Conservation (phyloP, 23 tunicate species). For the Botrylloides violaceus region DNA sequence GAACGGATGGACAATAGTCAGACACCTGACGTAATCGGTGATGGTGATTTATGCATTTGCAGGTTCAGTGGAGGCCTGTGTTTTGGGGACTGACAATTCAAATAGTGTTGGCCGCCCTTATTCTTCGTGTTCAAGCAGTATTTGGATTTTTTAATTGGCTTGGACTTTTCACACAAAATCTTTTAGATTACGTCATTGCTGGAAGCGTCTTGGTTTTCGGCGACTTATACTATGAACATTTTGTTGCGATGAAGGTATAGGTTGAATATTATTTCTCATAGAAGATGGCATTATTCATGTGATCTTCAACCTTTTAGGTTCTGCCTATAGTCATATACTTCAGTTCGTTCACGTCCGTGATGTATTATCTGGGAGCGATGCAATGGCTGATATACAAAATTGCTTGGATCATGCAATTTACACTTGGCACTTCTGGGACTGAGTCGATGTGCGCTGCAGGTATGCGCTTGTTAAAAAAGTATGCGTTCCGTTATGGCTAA, state of each 20-base stretch:
- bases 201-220: constrained; percentile 28
- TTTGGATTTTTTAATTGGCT: constrained; percentile 17
- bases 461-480: no score
- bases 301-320: constrained; percentile 1
- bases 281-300: neutral
- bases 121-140: constrained; percentile 24
- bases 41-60: no score
- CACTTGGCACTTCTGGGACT: constrained; percentile 25
- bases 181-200: constrained; percentile 21
- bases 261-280: neutral
- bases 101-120: constrained; percentile 16
- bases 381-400: constrained; percentile 26
- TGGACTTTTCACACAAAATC: constrained; percentile 3
- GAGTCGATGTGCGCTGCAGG: constrained; percentile 33
- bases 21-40: neutral
- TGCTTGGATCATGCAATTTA: constrained; percentile 23
- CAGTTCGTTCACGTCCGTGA: constrained; percentile 15
- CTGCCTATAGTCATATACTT: constrained; percentile 32
- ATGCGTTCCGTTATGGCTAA: no score
- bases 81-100: constrained; percentile 28
- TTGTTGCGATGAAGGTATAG: constrained; percentile 14
- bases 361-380: constrained; percentile 35
- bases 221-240: constrained; percentile 1
- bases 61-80: constrained; percentile 29
- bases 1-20: neutral